Evolutionary conservation across 2,888 invertebrate species (phyloP), one percentile per base, ranked within the genome.

Genomic region (Molorchus minor): DNA sequence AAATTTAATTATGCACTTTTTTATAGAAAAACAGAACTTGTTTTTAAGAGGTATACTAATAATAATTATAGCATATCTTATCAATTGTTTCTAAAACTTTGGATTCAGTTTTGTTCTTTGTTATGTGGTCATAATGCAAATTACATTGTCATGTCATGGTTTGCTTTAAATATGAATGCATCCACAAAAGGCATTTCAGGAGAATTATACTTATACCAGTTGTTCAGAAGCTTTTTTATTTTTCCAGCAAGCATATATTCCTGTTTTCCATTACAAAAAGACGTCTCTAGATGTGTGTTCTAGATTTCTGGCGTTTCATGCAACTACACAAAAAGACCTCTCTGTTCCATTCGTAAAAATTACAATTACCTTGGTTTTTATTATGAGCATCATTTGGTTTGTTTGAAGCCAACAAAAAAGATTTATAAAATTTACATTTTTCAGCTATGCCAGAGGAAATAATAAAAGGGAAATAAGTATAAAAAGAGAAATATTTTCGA

Each of bases 241-340:
- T 20, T 35, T 21, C 17, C 21, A 20, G 12, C 7, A 20, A 19
- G 36, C 20, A 36, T 47, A 36, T 47, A 36, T 47, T 21, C 21
- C 20, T 47, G 47, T 47, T 47, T 47, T 47, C 47, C 19, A 35
- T 47, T 47, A 47, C 21, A 35, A 33, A 47, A 35, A 47, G 35
- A 4, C 13, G 21, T 7, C 21, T 45, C 45, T n/a, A 25, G 25
- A 3, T 8, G 4, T 25, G 20, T 15, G 12, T 47, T 36, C 47
- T 20, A 35, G 46, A 19, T 33, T 17, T 33, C 19, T 30, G 47
- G 4, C 20, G 35, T 8, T 35, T 47, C 35, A 13, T 35, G 19
- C 35, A 47, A 33, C 21, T 13, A 35, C 5, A 35, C 12, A 20
- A 20, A 13, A 2, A 30, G 20, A 12, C 10, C 15, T 47, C 35